Base-by-base conservation (phyloP, 1,140 invertebrate species). In the Danaus plexippus region DNA sequence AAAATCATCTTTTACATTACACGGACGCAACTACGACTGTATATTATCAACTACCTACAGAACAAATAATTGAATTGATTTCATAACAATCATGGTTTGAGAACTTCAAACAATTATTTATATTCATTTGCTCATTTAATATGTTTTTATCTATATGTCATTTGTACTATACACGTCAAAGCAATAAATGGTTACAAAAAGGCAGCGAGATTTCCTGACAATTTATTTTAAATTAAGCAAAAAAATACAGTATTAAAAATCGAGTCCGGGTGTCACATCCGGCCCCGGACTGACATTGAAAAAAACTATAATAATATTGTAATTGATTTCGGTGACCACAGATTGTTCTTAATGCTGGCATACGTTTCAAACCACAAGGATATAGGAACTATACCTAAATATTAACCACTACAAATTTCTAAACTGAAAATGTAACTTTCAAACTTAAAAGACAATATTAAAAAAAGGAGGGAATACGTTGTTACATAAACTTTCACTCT, bases 221-320 rank as follows among this genome's bases (percentile, higher is more conserved):
- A 78, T 78, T 78, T 73, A 69, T 74, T 78, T 78, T 73, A 71
- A 78, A 78, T 76, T 76, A 74, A 73, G 70, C 65, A 66, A 64
- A 69, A 15, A 75, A 62, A 50, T 44, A 47, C 52, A 52, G 48
- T 61, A 47, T 42, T 47, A 15, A 56, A 47, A 52, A 43, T 51
- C 22, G 43, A 47, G 54, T 64, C 54, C 55, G 62, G 64, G 65
- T 56, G 69, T 75, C 71, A 75, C 69, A 80, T 81, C 76, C 75
- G 75, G 73, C 69, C 59, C 12, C 22, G 5, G 43, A 54, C 51
- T 52, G 54, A 43, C 57, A 54, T 52, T 43, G 15, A 10, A 11
- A 50, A 62, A 68, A 65, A 59, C 63, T 44, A 52, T 57, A 67
- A 64, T 64, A 61, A 65, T 52, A 49, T 13, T 43, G 40, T 52